Evolutionary conservation across 2,888 invertebrate species (phyloP).

Genomic region (Philaethria dido): DNA sequence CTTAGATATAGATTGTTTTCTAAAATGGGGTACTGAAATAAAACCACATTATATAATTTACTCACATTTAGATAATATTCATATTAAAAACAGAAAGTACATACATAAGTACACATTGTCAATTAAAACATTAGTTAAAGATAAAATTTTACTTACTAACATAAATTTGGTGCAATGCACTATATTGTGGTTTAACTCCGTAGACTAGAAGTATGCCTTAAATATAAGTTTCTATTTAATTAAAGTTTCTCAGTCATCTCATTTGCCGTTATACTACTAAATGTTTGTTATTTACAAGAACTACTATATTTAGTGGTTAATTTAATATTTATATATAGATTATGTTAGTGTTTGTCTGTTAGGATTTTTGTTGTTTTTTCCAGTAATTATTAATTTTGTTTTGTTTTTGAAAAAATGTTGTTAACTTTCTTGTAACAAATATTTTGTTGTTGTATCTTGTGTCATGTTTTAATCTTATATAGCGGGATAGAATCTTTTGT

Average conservation of each 20-base stretch:
- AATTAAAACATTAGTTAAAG: neutral
- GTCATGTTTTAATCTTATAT: too few relatives aligned
- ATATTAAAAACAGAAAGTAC: conserved; percentile 8
- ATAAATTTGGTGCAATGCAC: conserved; percentile 19
- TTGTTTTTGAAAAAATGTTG: too few relatives aligned
- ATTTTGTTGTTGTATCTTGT: too few relatives aligned
- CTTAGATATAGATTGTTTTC: neutral
- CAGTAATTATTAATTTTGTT: too few relatives aligned
- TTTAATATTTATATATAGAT: neutral
- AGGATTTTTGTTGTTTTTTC: too few relatives aligned
- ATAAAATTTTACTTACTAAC: conserved; percentile 1
- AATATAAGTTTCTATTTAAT: neutral
- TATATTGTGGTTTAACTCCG: neutral
- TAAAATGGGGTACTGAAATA: neutral
- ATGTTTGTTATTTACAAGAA: conserved; percentile 18
- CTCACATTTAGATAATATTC: conserved; percentile 22
- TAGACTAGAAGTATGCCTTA: conserved; percentile 1
- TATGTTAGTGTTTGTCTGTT: neutral
- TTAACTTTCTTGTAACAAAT: too few relatives aligned
- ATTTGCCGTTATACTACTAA: conserved; percentile 21
- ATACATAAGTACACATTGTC: conserved; percentile 1
- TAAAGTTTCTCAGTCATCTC: conserved; percentile 26
- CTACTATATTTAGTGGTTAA: conserved; percentile 7
- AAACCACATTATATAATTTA: conserved; percentile 6
- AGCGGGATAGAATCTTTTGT: too few relatives aligned